Base-by-base conservation (phyloP, 2,797 vertebrate genomes). In the Falco columbarius region DNA sequence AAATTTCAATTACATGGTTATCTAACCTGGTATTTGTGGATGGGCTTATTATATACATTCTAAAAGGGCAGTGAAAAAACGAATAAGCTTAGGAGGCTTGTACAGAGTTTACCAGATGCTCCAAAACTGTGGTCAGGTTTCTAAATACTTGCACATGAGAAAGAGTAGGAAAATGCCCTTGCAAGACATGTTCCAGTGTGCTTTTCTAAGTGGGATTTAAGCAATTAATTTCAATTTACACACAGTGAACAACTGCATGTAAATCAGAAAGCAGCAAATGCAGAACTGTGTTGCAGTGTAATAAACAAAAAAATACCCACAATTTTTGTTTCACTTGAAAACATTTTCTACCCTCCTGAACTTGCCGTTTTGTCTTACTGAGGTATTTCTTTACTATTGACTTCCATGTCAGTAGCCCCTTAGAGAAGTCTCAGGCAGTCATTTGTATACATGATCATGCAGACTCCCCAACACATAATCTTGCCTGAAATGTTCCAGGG, bases 281-380 rank as follows among this genome's bases (percentile, higher is more conserved):
- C 7, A 51, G 24, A 61, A 85, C 8, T 26, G 9, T 8, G 87
- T 82, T 67, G 24, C n/a, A 62, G 7, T 29, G 12, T 11, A 52
- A 79, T 47, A 62, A 87, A 12, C 3, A 0, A 30, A 55, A 55
- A 79, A 32, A 12, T 36, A 36, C 0, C 0, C 5, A 23, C 3
- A 23, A 5, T 9, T 14, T 47, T 52, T 83, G 19, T 77, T 75
- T 38, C 23, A 38, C 9, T 58, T 67, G 8, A 38, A 73, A 90
- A n/a, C 3, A 65, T 42, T 83, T 24, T 3, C 19, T 72, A 29
- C 19, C 8, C 30, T 83, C 79, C n/a, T 71, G 19, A 81, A 71
- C n/a, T 88, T 61, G 22, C 6, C 65, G 3, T 32, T 91, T 88
- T 72, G 3, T 63, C 58, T 77, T 54, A n/a, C 19, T 75, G 51